Percentiles rank a stretch among this genome's conserved stretches.
Evolutionary conservation across 2,888 invertebrate genomes (phyloP).

Genomic region (Frankliniella intonsa): DNA sequence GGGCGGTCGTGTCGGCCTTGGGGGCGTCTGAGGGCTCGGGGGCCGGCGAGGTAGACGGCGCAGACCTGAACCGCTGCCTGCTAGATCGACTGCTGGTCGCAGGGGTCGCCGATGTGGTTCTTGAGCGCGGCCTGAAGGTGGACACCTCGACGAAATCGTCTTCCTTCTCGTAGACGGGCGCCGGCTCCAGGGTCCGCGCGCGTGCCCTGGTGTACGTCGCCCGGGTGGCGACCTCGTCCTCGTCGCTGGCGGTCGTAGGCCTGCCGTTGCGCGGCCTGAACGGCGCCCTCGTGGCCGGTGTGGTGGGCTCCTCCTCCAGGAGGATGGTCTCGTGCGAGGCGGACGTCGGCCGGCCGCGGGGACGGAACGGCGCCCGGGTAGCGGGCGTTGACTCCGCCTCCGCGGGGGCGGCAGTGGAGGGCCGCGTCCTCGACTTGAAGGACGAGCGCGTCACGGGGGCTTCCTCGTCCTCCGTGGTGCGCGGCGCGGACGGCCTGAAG

Average conservation of each 20-base stretch:
- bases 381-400: constrained; percentile 26
- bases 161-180: constrained; percentile 28
- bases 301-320: constrained; percentile 22
- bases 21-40: constrained; percentile 3
- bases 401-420: neutral
- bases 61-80: constrained; percentile 5
- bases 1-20: neutral
- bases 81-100: neutral
- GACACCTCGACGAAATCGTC: constrained; percentile 28
- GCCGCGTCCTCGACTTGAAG: neutral
- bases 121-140: neutral
- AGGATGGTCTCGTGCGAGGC: neutral
- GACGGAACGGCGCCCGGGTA: constrained; percentile 26
- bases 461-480: neutral
- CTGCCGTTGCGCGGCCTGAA: constrained; percentile 28
- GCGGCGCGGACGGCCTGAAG: neutral
- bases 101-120: neutral
- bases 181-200: constrained; percentile 4
- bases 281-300: constrained; percentile 23
- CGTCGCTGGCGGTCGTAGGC: constrained; percentile 29
- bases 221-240: constrained; percentile 26
- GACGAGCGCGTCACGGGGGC: neutral
- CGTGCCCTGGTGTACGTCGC: constrained; percentile 4
- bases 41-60: neutral
- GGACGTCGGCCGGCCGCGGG: neutral